These are phyloP conservation scores for Crossocerus cetratus DNA, from an alignment of 2,888 invertebrate genomes.

Conservation along the genomic window DNA sequence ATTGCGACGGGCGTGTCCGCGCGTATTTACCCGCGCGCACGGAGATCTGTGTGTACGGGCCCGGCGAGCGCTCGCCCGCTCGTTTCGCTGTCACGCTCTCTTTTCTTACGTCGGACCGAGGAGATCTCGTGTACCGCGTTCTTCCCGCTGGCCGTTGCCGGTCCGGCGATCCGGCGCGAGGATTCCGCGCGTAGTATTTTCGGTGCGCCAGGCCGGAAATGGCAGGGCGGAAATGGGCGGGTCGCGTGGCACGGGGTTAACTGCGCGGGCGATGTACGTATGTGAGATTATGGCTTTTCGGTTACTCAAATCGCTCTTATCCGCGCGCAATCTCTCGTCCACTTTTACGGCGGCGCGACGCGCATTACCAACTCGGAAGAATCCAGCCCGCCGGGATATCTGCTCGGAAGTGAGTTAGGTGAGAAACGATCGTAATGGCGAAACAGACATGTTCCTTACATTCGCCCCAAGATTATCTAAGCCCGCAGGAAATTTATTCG, in stretches of 20 bases:
- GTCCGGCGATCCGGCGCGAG: background rate
- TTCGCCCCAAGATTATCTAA: too few relatives aligned
- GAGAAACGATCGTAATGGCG: too few relatives aligned
- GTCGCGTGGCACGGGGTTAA: constrained; percentile 33
- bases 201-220: constrained; percentile 46
- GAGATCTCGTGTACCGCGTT: too few relatives aligned
- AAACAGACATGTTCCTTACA: too few relatives aligned
- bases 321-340: background rate
- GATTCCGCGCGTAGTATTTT: constrained; percentile 9
- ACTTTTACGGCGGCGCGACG: background rate
- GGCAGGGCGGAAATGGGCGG: constrained; percentile 51
- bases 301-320: constrained; percentile 14
- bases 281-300: background rate
- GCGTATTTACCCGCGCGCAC: constrained; percentile 48
- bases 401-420: too few relatives aligned
- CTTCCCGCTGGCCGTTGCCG: too few relatives aligned
- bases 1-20: constrained; percentile 69
- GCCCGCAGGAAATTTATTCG: too few relatives aligned
- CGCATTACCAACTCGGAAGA: too few relatives aligned
- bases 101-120: background rate
- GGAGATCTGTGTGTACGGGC: constrained; percentile 27
- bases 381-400: too few relatives aligned
- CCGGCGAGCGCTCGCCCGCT: background rate
- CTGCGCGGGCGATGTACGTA: background rate
- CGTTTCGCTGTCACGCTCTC: background rate